Percentiles rank a stretch among this genome's conserved stretches.
Conservation (phyloP, 2,113 vertebrate genomes). For the Pseudonaja textilis region DNA sequence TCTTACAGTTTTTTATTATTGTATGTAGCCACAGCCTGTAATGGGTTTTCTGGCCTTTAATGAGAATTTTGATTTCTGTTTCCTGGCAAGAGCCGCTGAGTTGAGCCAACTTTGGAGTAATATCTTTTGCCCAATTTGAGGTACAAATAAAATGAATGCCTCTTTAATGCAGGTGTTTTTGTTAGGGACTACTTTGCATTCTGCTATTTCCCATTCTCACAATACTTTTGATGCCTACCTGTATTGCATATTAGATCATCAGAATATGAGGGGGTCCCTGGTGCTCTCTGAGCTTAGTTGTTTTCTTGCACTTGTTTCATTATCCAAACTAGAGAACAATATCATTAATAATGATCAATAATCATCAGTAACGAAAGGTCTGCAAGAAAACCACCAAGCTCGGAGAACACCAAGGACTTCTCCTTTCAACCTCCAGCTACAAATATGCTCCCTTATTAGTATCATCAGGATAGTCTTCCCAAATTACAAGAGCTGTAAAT, state of each 20-base stretch:
- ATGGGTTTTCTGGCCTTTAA: slow-evolving; percentile 45
- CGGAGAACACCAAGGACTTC: background rate
- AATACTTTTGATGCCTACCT: background rate
- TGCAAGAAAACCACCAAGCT: background rate
- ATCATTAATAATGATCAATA: background rate
- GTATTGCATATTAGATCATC: background rate
- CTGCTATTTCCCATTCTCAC: background rate
- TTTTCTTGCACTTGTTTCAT: background rate
- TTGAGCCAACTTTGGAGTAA: slow-evolving; percentile 34
- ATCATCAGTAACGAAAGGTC: background rate
- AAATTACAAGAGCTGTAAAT: background rate
- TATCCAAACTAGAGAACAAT: background rate
- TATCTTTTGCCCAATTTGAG: slow-evolving; percentile 48
- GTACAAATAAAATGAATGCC: slow-evolving; percentile 37
- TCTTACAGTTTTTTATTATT: background rate
- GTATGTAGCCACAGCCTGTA: slow-evolving; percentile 53
- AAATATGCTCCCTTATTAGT: background rate
- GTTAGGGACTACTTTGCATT: background rate
- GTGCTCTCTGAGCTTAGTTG: background rate
- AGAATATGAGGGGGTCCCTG: background rate
- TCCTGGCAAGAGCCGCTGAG: slow-evolving; percentile 48
- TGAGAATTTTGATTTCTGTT: slow-evolving; percentile 53
- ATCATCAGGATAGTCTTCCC: background rate
- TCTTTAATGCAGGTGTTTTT: slow-evolving; percentile 30
- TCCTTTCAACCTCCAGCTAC: background rate